Conservation (phyloP, 2,888 invertebrate species). For the Adela reaumurella region DNA sequence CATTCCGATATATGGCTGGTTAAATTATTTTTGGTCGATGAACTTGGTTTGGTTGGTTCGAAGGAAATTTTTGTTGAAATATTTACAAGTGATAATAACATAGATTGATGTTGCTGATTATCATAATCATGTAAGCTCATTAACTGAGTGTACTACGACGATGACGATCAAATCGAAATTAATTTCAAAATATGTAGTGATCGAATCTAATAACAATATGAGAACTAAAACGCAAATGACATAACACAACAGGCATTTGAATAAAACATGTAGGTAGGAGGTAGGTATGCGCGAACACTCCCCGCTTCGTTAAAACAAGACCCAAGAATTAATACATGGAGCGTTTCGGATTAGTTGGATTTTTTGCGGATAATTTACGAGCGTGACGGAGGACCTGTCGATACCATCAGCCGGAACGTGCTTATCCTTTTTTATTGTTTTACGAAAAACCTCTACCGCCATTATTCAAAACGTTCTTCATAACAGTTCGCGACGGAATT, state of each 20-base stretch:
- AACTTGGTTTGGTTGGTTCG: too few species aligned
- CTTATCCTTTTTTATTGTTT: constrained; percentile 45
- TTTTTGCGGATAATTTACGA: constrained; percentile 53
- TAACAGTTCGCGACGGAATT: constrained; percentile 42
- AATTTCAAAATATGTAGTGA: too few species aligned
- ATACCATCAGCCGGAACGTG: constrained; percentile 49
- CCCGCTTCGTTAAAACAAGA: constrained; percentile 22
- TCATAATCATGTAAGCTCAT: too few species aligned
- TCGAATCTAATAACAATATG: too few species aligned
- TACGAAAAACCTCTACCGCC: constrained; percentile 39
- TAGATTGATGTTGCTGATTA: too few species aligned
- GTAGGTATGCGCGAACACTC: background rate
- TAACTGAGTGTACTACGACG: too few species aligned
- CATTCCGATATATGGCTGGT: background rate
- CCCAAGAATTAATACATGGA: constrained; percentile 49
- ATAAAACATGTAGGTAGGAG: background rate
- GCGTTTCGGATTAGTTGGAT: constrained; percentile 44
- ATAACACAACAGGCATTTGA: background rate
- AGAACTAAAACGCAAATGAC: background rate
- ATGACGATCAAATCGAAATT: too few species aligned
- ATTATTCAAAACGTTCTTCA: constrained; percentile 48
- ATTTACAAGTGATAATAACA: too few species aligned
- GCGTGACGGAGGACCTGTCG: constrained; percentile 52
- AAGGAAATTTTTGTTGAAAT: too few species aligned
- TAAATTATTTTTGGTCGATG: background rate